These are phyloP conservation scores for Sceloporus undulatus DNA, from an alignment of 2,113 vertebrate genomes.

Conservation along the genomic window DNA sequence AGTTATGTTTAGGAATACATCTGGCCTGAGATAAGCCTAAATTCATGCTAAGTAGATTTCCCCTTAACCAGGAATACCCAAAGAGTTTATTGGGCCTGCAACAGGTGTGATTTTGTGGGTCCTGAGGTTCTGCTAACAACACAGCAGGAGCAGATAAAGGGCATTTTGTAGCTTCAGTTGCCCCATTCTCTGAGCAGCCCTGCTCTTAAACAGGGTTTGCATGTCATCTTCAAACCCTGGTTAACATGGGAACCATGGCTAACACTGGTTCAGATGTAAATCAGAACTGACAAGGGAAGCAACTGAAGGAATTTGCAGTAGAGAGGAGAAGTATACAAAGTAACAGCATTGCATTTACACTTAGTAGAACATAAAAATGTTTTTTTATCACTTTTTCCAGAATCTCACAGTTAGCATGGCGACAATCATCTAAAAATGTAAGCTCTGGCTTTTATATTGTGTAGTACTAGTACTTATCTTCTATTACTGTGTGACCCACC, in stretches of 20 bases:
- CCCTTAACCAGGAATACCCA: not conserved
- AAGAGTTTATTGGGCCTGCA: no score
- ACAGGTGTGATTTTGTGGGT: no score
- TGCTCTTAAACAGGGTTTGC: not conserved
- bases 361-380: not conserved
- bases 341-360: not conserved
- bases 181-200: not conserved
- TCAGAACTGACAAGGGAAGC: not conserved
- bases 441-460: not conserved
- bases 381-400: no score
- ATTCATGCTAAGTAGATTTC: not conserved
- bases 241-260: not conserved
- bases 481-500: slow-evolving; percentile 14
- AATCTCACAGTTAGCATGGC: not conserved
- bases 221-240: not conserved
- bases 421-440: not conserved
- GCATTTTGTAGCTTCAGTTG: no score
- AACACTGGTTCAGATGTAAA: not conserved
- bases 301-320: not conserved
- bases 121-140: not conserved
- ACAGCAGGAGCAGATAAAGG: not conserved
- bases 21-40: not conserved
- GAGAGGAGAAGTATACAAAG: not conserved
- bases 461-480: not conserved
- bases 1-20: not conserved